A percentile compares a stretch with the other conserved stretches of the same genome.
Conservation (phyloP, 2,113 vertebrate species). For the Stegastes partitus region DNA sequence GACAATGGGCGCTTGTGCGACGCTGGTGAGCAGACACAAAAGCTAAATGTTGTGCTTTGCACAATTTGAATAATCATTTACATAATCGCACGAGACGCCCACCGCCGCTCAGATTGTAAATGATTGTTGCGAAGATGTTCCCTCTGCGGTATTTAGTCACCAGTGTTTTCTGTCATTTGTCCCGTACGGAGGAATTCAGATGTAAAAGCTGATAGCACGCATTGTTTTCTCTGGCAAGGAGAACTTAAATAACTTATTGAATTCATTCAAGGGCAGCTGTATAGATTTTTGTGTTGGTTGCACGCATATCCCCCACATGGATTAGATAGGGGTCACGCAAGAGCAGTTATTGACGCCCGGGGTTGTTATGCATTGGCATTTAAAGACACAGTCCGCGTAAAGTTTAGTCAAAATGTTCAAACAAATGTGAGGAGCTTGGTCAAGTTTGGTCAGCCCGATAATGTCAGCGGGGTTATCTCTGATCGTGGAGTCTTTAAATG, state of each 20-base stretch:
- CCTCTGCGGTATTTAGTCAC: too few relatives aligned
- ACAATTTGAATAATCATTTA: conserved; percentile 31
- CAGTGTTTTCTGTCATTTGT: too few relatives aligned
- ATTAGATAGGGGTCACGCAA: conserved; percentile 7
- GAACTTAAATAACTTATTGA: neutral
- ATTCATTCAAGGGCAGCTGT: neutral
- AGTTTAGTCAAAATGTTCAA: neutral
- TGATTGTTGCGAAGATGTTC: too few relatives aligned
- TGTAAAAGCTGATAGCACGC: neutral
- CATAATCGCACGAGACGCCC: neutral
- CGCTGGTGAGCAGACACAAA: neutral
- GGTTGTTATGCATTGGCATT: neutral
- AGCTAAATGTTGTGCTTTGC: neutral
- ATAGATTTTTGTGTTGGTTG: conserved; percentile 8
- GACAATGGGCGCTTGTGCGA: conserved; percentile 52
- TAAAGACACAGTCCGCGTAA: conserved; percentile 2
- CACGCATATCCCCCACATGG: neutral
- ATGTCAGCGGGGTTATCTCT: neutral
- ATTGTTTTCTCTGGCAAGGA: too few relatives aligned
- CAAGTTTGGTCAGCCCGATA: too few relatives aligned
- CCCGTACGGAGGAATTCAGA: too few relatives aligned
- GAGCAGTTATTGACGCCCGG: neutral
- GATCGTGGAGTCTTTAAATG: neutral
- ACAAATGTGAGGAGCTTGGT: neutral
- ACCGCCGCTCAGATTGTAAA: too few relatives aligned